A percentile compares a stretch with the other conserved stretches of the same genome.
phyloP scores from a whole-genome alignment of 2,888 invertebrate genomes.

The Perizoma flavofasciatum region DNA sequence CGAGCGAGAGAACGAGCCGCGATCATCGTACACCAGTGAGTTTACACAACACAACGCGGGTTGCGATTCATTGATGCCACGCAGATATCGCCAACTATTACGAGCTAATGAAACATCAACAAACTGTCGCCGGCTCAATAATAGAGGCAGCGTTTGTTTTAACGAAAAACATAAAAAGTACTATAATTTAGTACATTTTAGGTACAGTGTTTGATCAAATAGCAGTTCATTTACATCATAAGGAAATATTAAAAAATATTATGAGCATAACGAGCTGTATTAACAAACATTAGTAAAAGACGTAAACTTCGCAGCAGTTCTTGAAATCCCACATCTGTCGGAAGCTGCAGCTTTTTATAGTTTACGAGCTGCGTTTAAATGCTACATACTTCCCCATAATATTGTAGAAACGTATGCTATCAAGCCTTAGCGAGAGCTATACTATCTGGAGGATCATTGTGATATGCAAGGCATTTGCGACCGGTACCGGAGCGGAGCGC shows the following conservation, averaged over 20 bases:
- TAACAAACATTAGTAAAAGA: conserved; percentile 48
- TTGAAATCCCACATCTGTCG: conserved; percentile 57
- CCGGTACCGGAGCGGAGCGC: conserved; percentile 29
- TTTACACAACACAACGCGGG: conserved; percentile 52
- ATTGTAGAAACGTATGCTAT: conserved; percentile 51
- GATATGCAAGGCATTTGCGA: conserved; percentile 47
- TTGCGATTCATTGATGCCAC: conserved; percentile 74
- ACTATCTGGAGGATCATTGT: conserved; percentile 55
- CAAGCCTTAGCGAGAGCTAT: conserved; percentile 52
- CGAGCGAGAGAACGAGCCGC: conserved; percentile 46
- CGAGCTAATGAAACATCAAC: conserved; percentile 59
- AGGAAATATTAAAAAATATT: conserved; percentile 31
- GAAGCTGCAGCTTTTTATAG: conserved; percentile 60
- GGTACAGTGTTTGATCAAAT: too few relatives aligned
- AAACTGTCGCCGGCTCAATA: conserved; percentile 36
- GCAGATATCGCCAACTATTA: conserved; percentile 62
- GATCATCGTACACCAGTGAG: conserved; percentile 51
- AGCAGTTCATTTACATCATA: neutral
- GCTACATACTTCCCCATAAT: conserved; percentile 47
- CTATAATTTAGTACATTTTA: too few relatives aligned
- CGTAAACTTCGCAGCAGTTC: conserved; percentile 45
- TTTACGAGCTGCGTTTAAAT: conserved; percentile 51
- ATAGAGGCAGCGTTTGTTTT: conserved; percentile 31
- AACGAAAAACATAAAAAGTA: conserved; percentile 11
- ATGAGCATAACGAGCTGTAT: conserved; percentile 39